These are phyloP conservation scores for Nemurella pictetii DNA, from an alignment of 2,888 invertebrate genomes.

Conservation along the genomic window DNA sequence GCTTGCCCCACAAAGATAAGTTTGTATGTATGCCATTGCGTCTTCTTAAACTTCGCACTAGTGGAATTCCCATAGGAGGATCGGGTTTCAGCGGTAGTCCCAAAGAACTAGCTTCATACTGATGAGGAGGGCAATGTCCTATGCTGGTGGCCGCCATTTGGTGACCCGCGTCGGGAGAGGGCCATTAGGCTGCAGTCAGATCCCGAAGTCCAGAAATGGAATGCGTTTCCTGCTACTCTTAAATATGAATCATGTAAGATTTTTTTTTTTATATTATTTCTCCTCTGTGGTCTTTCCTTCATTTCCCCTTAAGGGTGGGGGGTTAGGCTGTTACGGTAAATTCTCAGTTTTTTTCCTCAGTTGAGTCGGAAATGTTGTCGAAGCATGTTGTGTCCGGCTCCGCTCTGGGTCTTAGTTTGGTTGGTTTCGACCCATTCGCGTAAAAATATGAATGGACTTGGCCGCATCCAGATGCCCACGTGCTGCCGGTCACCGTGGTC, in stretches of 20 bases:
- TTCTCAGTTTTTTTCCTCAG: no score
- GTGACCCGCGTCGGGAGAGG: neutral
- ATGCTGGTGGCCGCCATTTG: neutral
- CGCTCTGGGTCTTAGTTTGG: no score
- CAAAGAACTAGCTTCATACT: neutral
- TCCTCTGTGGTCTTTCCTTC: neutral
- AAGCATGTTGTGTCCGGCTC: no score
- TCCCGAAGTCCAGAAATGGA: neutral
- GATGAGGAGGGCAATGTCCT: neutral
- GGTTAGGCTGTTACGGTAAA: no score
- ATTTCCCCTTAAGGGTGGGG: no score
- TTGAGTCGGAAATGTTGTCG: no score
- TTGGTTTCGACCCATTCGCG: no score
- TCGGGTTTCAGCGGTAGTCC: neutral
- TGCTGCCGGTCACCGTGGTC: no score
- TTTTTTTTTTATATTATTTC: neutral
- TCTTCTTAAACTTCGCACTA: neutral
- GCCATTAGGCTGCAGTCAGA: neutral
- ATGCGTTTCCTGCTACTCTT: neutral
- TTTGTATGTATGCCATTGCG: slow-evolving; percentile 17
- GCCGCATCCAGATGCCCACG: no score
- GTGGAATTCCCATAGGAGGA: neutral
- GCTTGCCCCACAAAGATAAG: neutral
- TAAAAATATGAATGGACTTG: no score
- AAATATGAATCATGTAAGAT: neutral